Evolutionary conservation across 2,113 vertebrate species (phyloP).

Genomic region (Podarcis cretensis): DNA sequence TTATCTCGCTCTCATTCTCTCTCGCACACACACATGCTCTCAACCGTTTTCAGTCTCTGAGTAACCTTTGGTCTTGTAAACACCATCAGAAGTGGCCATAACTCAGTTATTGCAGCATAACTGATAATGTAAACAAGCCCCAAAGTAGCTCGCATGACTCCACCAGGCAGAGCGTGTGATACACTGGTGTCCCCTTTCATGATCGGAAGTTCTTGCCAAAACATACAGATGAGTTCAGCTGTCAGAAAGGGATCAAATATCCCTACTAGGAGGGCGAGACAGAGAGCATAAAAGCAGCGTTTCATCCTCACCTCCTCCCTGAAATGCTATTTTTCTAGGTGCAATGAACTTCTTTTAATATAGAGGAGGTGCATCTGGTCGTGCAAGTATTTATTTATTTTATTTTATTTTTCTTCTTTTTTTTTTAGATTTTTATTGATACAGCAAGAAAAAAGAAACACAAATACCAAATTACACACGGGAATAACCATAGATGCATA

Average conservation of each 20-base stretch:
- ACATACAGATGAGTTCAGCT: conserved; percentile 31
- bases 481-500: too few relatives aligned
- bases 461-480: too few relatives aligned
- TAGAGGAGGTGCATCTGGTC: neutral
- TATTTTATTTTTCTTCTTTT: too few relatives aligned
- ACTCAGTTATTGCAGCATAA: conserved; percentile 5
- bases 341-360: neutral
- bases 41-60: neutral
- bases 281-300: too few relatives aligned
- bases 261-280: too few relatives aligned
- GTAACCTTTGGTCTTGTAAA: conserved; percentile 9
- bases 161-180: neutral
- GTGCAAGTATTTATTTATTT: too few relatives aligned
- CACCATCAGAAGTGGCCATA: neutral
- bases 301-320: neutral
- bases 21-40: neutral
- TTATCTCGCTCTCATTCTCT: neutral
- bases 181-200: conserved; percentile 41
- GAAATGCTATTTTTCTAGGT: neutral
- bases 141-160: neutral
- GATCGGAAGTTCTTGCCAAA: conserved; percentile 28
- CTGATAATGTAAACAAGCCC: conserved; percentile 34
- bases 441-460: too few relatives aligned
- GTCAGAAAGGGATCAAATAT: conserved; percentile 1
- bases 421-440: too few relatives aligned